Conservation (phyloP, 1,140 invertebrate genomes). For the Cydia splendana region DNA sequence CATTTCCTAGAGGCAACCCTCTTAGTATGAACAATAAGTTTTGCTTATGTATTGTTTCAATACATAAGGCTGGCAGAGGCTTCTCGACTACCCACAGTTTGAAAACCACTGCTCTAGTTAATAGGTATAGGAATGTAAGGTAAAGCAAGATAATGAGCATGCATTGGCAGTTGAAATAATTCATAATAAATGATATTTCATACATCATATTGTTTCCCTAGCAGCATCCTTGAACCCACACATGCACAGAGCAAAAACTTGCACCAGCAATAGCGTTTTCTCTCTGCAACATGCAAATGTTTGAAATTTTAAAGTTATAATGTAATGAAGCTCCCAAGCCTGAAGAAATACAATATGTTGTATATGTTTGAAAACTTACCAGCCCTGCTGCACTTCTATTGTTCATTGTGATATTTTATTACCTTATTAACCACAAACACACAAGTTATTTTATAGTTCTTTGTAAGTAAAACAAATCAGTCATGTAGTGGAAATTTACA, state of each 20-base stretch:
- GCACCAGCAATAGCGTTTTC: not conserved
- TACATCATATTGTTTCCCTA: not conserved
- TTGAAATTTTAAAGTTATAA: not conserved
- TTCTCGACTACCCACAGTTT: no score
- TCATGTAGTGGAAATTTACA: slow-evolving; percentile 5
- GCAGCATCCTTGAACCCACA: not conserved
- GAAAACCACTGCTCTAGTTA: no score
- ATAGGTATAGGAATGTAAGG: not conserved
- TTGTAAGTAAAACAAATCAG: not conserved
- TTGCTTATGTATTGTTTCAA: no score
- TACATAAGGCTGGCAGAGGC: no score
- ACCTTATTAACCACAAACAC: not conserved
- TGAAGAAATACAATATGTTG: not conserved
- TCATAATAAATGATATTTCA: not conserved
- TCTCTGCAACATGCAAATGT: not conserved
- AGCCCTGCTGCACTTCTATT: slow-evolving; percentile 59
- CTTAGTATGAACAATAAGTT: no score
- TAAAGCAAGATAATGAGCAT: not conserved
- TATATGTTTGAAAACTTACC: slow-evolving; percentile 46
- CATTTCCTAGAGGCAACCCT: no score
- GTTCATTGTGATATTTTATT: slow-evolving; percentile 44
- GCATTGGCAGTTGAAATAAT: no score
- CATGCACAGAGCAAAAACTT: not conserved
- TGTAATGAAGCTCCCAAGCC: not conserved
- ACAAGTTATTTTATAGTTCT: not conserved